Evolutionary conservation across 2,888 invertebrate species (phyloP), one percentile per base, ranked within the genome.

Genomic region (Eilema sororculum): DNA sequence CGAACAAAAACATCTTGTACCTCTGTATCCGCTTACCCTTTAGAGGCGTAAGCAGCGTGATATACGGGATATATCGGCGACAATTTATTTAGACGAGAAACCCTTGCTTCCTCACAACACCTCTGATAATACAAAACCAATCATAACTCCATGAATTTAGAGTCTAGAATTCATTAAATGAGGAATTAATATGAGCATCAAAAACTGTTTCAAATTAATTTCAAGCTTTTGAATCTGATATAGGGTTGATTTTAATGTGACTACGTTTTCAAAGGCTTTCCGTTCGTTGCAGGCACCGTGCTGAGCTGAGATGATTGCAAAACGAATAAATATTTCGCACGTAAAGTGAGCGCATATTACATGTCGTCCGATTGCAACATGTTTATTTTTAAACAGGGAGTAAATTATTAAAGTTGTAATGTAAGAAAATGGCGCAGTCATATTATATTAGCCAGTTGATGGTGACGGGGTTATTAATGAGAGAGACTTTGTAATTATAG

Each of bases 61-160:
- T 90, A 92, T 92, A 92, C 91, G 87, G 86, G 89, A 90, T 91
- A 87, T 89, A 91, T 90, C 89, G 89, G 88, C 86, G 92, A 93
- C 93, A 92, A 92, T 93, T 93, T 92, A 93, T 93, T 90, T 88
- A 81, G 84, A 88, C 85, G 81, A 81, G 79, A 85, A 73, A 83
- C 79, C 84, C 84, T 84, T 79, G 74, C 84, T 86, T 84, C 85
- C 82, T 80, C 78, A 68, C 69, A 69, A 56, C 37, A 61, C 30
- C 28, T n/a, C 20, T 22, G 3, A n/a, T 74, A 79, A 67, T n/a
- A 64, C 25, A 83, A 83, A 74, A 76, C 41, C 62, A 75, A 82
- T 79, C 73, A 61, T 81, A 77, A 52, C 0, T 0, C 0, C 2
- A 0, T 3, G 16, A 8, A 3, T 72, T 68, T 75, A 25, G 72